Evolutionary conservation across 2,113 vertebrate genomes (phyloP).

Genomic region (Shinisaurus crocodilurus): DNA sequence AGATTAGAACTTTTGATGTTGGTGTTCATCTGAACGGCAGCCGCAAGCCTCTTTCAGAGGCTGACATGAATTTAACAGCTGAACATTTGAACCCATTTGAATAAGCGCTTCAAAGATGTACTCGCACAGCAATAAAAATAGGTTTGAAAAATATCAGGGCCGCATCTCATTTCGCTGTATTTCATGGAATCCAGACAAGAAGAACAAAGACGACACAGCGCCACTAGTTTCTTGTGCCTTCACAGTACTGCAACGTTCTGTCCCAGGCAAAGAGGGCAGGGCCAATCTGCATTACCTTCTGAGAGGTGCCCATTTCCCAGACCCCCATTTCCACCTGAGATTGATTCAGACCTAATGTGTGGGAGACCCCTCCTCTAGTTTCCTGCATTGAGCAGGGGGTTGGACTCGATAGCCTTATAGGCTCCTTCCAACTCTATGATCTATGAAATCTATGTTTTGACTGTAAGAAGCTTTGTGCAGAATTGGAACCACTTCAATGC

Average conservation of each 20-base stretch:
- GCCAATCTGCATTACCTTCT: background rate
- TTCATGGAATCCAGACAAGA: background rate
- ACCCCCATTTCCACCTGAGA: background rate
- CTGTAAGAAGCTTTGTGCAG: background rate
- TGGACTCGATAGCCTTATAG: no score
- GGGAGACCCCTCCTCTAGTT: no score
- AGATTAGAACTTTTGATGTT: constrained; percentile 45
- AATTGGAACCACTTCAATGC: background rate
- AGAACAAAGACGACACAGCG: background rate
- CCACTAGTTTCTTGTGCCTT: background rate
- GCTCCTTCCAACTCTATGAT: no score
- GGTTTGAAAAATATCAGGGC: background rate
- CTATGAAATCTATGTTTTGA: no score
- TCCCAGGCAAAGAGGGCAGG: background rate
- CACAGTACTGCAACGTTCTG: background rate
- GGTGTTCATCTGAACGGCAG: constrained; percentile 23
- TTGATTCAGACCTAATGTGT: background rate
- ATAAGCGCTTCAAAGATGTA: background rate
- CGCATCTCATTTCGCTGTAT: background rate
- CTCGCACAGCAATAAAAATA: background rate
- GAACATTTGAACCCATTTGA: constrained; percentile 21
- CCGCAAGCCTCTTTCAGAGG: constrained; percentile 11
- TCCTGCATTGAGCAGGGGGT: no score
- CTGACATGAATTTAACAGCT: constrained; percentile 26
- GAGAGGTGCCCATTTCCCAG: background rate